A percentile compares a stretch with the other conserved stretches of the same genome.
These are phyloP conservation scores for Caradrina kadenii DNA, from an alignment of 2,888 invertebrate species.

Conservation along the genomic window DNA sequence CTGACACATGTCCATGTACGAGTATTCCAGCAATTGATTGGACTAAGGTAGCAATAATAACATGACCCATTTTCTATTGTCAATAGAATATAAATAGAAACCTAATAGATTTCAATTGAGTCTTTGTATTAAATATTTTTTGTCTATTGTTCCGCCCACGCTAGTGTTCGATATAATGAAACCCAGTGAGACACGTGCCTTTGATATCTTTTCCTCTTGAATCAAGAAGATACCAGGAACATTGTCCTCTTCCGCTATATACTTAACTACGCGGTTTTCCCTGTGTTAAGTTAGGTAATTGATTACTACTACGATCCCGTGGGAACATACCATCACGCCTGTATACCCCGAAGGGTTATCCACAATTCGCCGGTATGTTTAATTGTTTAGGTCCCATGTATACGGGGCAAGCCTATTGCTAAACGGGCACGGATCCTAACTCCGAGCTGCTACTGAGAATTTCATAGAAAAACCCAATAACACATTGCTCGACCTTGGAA, in stretches of 20 bases:
- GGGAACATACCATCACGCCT: too few relatives aligned
- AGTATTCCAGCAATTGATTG: slow-evolving; percentile 30
- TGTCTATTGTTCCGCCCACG: slow-evolving; percentile 32
- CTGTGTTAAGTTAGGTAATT: too few relatives aligned
- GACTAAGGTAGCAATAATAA: slow-evolving; percentile 15
- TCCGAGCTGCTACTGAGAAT: too few relatives aligned
- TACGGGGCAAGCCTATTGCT: too few relatives aligned
- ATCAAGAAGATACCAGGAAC: background rate
- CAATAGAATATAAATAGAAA: slow-evolving; percentile 32
- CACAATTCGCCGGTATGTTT: too few relatives aligned
- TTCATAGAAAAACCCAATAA: too few relatives aligned
- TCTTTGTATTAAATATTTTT: slow-evolving; percentile 26
- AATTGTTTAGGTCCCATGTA: too few relatives aligned
- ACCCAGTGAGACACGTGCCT: slow-evolving; percentile 2
- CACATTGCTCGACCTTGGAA: too few relatives aligned
- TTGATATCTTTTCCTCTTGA: background rate
- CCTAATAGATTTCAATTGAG: slow-evolving; percentile 24
- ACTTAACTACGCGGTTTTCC: background rate
- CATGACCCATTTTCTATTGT: slow-evolving; percentile 2
- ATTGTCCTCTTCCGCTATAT: slow-evolving; percentile 1
- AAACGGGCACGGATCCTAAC: too few relatives aligned
- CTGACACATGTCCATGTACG: background rate
- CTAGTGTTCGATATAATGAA: slow-evolving; percentile 31
- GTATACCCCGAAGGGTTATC: too few relatives aligned
- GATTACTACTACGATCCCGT: too few relatives aligned